phyloP scores from a whole-genome alignment of 2,888 invertebrate genomes.

The Mythimna lalbum region DNA sequence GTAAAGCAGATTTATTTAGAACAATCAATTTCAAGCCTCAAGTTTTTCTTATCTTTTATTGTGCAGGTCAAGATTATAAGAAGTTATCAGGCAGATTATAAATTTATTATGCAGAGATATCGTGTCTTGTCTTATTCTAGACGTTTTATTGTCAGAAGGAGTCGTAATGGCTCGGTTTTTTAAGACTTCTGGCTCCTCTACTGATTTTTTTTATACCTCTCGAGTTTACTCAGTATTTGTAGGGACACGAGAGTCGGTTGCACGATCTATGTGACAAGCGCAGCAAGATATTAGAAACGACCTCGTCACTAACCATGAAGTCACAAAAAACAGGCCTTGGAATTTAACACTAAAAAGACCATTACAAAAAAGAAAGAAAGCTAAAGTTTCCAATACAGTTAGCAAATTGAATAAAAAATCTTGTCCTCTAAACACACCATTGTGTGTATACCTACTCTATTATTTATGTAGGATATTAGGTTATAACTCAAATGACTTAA shows the following conservation, averaged over 20 bases:
- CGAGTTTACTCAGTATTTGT: not conserved
- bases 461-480: slow-evolving; percentile 22
- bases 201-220: not conserved
- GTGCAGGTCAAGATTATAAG: slow-evolving; percentile 29
- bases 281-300: slow-evolving; percentile 36
- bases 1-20: slow-evolving; percentile 7
- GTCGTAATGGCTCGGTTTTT: not conserved
- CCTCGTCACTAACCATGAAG: slow-evolving; percentile 57
- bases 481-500: slow-evolving; percentile 26
- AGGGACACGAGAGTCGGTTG: slow-evolving; percentile 4
- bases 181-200: not conserved
- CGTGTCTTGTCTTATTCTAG: not conserved
- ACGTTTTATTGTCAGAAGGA: not conserved
- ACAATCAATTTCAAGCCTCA: slow-evolving; percentile 21
- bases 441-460: slow-evolving; percentile 20
- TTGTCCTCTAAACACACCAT: slow-evolving; percentile 42
- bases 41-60: slow-evolving; percentile 30
- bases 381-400: slow-evolving; percentile 43
- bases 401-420: slow-evolving; percentile 41
- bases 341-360: slow-evolving; percentile 43
- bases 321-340: slow-evolving; percentile 56
- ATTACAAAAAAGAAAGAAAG: slow-evolving; percentile 59
- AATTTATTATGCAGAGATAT: not conserved
- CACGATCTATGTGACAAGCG: slow-evolving; percentile 24
- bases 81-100: slow-evolving; percentile 18